Evolutionary conservation across 1,140 invertebrate genomes (phyloP).

Genomic region (Ostrea denselamellosa): DNA sequence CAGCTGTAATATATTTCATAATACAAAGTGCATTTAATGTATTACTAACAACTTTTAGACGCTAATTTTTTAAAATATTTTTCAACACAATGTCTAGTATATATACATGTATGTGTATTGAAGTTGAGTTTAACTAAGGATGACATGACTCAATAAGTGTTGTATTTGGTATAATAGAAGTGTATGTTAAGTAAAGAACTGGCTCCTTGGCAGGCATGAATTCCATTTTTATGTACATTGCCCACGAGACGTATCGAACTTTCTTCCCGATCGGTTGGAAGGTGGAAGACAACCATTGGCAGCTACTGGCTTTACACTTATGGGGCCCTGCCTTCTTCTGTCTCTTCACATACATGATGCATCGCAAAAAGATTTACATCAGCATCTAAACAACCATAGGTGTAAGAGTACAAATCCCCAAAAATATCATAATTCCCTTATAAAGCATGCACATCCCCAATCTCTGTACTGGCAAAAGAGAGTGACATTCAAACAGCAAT

Average conservation of each 20-base stretch:
- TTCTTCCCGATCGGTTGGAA: conserved; percentile 88
- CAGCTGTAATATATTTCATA: too few species aligned
- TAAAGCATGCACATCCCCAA: too few species aligned
- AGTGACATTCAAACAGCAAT: too few species aligned
- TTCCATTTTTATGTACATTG: conserved; percentile 90
- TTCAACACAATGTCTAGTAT: too few species aligned
- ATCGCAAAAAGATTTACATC: conserved; percentile 86
- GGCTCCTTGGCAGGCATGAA: conserved; percentile 86
- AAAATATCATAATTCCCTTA: too few species aligned
- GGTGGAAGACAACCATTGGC: conserved; percentile 82
- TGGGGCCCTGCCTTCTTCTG: conserved; percentile 92
- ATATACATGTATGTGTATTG: too few species aligned
- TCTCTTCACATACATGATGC: conserved; percentile 85
- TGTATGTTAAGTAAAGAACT: neutral
- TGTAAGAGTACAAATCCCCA: neutral
- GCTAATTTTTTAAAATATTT: too few species aligned
- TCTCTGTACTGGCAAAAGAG: too few species aligned
- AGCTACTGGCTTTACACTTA: conserved; percentile 85
- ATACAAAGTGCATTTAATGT: too few species aligned
- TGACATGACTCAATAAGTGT: neutral
- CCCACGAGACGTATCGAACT: conserved; percentile 87
- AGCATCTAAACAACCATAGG: conserved; percentile 10
- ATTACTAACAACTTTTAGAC: too few species aligned
- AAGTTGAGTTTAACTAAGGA: too few species aligned
- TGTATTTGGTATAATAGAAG: neutral